Conservation (phyloP, 2,888 invertebrate genomes). For the Diaperis boleti region DNA sequence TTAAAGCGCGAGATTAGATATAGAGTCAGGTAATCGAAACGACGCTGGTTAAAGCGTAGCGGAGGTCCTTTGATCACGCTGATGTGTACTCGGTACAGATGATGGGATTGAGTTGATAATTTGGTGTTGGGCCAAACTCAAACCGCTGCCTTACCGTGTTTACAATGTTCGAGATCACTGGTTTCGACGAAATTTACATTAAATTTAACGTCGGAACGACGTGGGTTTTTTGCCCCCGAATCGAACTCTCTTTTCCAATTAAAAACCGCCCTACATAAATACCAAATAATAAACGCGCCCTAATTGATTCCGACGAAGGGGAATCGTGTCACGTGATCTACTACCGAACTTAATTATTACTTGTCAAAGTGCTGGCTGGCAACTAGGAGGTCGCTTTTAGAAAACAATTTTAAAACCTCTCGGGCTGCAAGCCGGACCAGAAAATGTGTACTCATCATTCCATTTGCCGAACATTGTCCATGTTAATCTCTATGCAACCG, state of each 20-base stretch:
- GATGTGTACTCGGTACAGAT: slow-evolving; percentile 62
- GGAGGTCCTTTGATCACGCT: slow-evolving; percentile 61
- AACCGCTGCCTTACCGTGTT: slow-evolving; percentile 60
- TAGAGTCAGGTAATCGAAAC: slow-evolving; percentile 62
- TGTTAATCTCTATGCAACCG: background rate
- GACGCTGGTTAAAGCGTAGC: slow-evolving; percentile 51
- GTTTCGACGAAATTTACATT: slow-evolving; percentile 58
- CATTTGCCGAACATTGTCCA: background rate
- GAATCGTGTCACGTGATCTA: slow-evolving; percentile 15
- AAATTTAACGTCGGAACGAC: slow-evolving; percentile 48
- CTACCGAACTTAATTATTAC: slow-evolving; percentile 15
- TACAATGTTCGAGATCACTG: slow-evolving; percentile 63
- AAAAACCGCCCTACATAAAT: slow-evolving; percentile 14
- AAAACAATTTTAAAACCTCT: no score
- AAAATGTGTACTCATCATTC: background rate
- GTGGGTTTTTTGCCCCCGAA: slow-evolving; percentile 2
- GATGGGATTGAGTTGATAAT: slow-evolving; percentile 64
- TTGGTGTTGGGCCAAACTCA: slow-evolving; percentile 59
- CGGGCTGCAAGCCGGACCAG: no score
- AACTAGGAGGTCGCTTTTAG: no score
- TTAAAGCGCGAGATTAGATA: slow-evolving; percentile 58
- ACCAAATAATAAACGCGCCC: slow-evolving; percentile 12
- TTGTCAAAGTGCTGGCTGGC: background rate
- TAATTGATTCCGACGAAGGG: slow-evolving; percentile 19
- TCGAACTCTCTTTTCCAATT: slow-evolving; percentile 20